Percentiles rank a stretch among this genome's conserved stretches.
Evolutionary conservation across 2,888 invertebrate species (phyloP).

Genomic region (Disparrhopalites patrizii): DNA sequence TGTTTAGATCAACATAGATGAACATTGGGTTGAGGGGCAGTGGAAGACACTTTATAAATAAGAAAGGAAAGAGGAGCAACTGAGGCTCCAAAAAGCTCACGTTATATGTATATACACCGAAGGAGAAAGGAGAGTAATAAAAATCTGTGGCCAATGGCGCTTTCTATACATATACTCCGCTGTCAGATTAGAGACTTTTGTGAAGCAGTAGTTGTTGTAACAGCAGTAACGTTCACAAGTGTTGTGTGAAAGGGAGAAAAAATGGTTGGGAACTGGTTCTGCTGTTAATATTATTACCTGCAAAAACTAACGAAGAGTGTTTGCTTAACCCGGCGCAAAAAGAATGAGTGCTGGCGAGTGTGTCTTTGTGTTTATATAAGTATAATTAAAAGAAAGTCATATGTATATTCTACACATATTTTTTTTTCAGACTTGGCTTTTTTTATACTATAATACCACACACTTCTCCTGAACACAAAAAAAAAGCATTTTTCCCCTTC

Average conservation of each 20-base stretch:
- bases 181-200: too few relatives aligned
- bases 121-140: conserved; percentile 17
- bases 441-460: too few relatives aligned
- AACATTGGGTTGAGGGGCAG: neutral
- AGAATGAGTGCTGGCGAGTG: neutral
- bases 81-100: neutral
- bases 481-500: too few relatives aligned
- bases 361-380: neutral
- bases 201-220: too few relatives aligned
- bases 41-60: neutral
- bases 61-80: neutral
- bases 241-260: neutral
- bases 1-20: conserved; percentile 12
- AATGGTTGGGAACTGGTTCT: neutral
- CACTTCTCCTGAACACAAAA: too few relatives aligned
- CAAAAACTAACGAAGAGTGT: too few relatives aligned
- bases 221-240: neutral
- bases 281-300: too few relatives aligned
- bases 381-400: neutral
- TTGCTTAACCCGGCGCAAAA: neutral
- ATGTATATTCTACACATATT: neutral
- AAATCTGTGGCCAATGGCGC: neutral
- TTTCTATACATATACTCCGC: too few relatives aligned
- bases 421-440: too few relatives aligned
- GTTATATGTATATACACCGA: neutral